Conservation (phyloP, 1,140 invertebrate genomes). For the Trichonephila clavata region DNA sequence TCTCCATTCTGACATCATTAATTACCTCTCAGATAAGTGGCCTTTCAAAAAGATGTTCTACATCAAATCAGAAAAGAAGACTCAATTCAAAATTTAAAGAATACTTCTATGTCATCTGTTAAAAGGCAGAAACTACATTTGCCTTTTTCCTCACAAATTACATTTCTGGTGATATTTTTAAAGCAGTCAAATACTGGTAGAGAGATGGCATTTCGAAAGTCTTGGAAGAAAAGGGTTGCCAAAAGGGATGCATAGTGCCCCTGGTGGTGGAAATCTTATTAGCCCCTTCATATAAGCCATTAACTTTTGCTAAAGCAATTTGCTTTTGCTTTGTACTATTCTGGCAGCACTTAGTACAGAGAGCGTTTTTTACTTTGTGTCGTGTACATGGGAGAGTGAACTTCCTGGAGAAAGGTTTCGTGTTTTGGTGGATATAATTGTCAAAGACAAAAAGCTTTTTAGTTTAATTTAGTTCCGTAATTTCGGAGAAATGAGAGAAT, state of each 20-base stretch:
- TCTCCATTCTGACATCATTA: no score
- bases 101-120: no score
- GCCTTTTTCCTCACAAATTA: not conserved
- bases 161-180: not conserved
- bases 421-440: not conserved
- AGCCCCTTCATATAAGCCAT: constrained; percentile 6
- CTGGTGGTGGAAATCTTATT: not conserved
- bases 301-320: constrained; percentile 51
- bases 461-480: no score
- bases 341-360: not conserved
- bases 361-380: not conserved
- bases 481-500: no score
- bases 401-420: not conserved
- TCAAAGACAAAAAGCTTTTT: no score
- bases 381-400: not conserved
- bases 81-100: no score
- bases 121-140: not conserved
- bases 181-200: not conserved
- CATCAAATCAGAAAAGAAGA: no score
- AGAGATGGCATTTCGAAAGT: no score
- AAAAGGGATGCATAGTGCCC: no score
- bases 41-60: no score
- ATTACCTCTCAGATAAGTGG: no score
- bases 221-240: no score
- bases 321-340: not conserved